These are phyloP conservation scores for Indri indri DNA, from an alignment of 2,113 vertebrate species.

Conservation along the genomic window DNA sequence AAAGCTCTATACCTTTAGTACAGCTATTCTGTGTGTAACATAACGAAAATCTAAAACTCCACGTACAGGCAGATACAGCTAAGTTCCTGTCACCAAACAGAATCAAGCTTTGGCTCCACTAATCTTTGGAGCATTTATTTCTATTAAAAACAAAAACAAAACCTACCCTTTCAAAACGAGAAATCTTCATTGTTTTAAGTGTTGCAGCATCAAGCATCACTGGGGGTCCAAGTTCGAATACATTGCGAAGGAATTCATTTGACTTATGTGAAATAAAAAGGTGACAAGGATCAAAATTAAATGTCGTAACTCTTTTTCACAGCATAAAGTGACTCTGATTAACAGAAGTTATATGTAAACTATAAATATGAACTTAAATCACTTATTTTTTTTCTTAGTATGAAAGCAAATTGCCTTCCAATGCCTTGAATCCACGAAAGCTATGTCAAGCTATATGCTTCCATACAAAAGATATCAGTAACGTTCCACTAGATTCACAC, in stretches of 20 bases:
- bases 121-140: not conserved
- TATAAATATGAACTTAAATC: not conserved
- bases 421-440: not conserved
- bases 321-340: not conserved
- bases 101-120: not conserved
- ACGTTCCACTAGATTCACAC: not conserved
- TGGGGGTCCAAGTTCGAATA: slow-evolving; percentile 97
- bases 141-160: not conserved
- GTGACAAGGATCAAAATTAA: not conserved
- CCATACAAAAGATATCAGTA: not conserved
- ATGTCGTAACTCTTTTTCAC: not conserved
- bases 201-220: slow-evolving; percentile 93
- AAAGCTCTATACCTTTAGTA: not conserved
- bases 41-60: not conserved
- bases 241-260: slow-evolving; percentile 96
- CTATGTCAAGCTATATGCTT: not conserved
- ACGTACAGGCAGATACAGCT: not conserved
- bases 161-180: slow-evolving; percentile 96
- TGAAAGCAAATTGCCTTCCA: not conserved
- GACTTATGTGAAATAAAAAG: slow-evolving; percentile 84
- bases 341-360: not conserved
- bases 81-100: not conserved
- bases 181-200: slow-evolving; percentile 96
- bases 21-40: not conserved
- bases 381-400: not conserved